Conservation (phyloP, 2,797 vertebrate genomes). For the Hemitrygon akajei region DNA sequence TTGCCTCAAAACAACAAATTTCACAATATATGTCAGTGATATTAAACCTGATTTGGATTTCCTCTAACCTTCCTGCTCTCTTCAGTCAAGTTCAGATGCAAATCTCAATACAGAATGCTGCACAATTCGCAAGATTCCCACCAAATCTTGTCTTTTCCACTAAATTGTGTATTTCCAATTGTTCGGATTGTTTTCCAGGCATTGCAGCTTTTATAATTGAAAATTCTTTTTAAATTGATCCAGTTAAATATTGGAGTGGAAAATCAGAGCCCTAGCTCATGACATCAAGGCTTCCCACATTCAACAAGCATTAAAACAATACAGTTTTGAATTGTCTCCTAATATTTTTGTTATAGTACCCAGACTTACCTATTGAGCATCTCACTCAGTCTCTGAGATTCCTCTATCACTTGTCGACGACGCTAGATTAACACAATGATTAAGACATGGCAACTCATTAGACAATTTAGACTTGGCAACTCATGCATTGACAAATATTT, state of each 20-base stretch:
- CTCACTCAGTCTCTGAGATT: slow-evolving; percentile 69
- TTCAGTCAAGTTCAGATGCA: background rate
- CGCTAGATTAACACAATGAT: slow-evolving; percentile 54
- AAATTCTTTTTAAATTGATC: background rate
- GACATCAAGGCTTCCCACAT: background rate
- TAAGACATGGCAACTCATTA: too few relatives aligned
- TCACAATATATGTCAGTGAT: too few relatives aligned
- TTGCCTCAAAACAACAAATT: too few relatives aligned
- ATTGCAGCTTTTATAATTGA: background rate
- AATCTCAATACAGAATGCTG: background rate
- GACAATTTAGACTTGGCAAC: background rate
- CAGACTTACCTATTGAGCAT: slow-evolving; percentile 64
- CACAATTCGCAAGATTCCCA: background rate
- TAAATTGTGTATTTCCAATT: background rate
- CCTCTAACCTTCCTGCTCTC: background rate
- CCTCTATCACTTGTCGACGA: slow-evolving; percentile 61
- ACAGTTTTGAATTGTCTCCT: too few relatives aligned
- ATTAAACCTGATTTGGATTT: background rate
- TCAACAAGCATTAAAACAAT: too few relatives aligned
- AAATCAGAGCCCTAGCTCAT: background rate
- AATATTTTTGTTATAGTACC: background rate
- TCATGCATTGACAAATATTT: background rate
- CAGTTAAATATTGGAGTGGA: background rate
- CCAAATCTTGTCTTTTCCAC: background rate
- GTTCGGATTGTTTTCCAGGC: background rate